Evolutionary conservation across 1,140 invertebrate genomes (phyloP).

Genomic region (Drosophila suzukii): DNA sequence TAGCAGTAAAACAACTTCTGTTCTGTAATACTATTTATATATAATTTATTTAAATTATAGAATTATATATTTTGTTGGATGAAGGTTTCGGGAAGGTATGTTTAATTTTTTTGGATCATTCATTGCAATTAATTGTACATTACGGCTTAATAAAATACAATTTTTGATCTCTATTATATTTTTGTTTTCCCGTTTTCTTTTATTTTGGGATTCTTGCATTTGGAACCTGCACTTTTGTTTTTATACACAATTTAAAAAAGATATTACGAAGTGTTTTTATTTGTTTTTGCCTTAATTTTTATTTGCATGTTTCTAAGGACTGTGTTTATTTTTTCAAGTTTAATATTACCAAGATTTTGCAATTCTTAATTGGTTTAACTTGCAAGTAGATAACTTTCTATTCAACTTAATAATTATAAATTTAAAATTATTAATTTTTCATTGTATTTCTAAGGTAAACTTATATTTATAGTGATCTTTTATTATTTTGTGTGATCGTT

Average conservation of each 20-base stretch:
- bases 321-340: slow-evolving; percentile 41
- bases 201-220: slow-evolving; percentile 41
- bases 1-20: neutral
- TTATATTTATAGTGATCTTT: slow-evolving; percentile 66
- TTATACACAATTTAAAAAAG: slow-evolving; percentile 78
- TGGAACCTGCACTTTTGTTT: slow-evolving; percentile 24
- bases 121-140: slow-evolving; percentile 68
- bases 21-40: slow-evolving; percentile 81
- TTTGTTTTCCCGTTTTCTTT: slow-evolving; percentile 30
- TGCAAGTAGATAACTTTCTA: slow-evolving; percentile 49
- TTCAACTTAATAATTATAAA: slow-evolving; percentile 66
- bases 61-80: slow-evolving; percentile 74
- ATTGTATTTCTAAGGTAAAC: slow-evolving; percentile 64
- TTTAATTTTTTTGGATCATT: slow-evolving; percentile 37
- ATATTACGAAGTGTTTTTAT: slow-evolving; percentile 70
- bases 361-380: slow-evolving; percentile 52
- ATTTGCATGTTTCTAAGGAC: slow-evolving; percentile 56
- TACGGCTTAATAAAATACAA: slow-evolving; percentile 70
- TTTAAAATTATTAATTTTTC: slow-evolving; percentile 74
- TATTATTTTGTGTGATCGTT: slow-evolving; percentile 44
- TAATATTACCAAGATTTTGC: slow-evolving; percentile 46
- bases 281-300: slow-evolving; percentile 27
- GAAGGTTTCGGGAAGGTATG: slow-evolving; percentile 40
- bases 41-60: slow-evolving; percentile 83
- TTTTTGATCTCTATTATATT: slow-evolving; percentile 53